Percentiles rank a stretch among this genome's conserved stretches.
phyloP scores from a whole-genome alignment of 2,797 vertebrate species.

The Lacerta bilineata region DNA sequence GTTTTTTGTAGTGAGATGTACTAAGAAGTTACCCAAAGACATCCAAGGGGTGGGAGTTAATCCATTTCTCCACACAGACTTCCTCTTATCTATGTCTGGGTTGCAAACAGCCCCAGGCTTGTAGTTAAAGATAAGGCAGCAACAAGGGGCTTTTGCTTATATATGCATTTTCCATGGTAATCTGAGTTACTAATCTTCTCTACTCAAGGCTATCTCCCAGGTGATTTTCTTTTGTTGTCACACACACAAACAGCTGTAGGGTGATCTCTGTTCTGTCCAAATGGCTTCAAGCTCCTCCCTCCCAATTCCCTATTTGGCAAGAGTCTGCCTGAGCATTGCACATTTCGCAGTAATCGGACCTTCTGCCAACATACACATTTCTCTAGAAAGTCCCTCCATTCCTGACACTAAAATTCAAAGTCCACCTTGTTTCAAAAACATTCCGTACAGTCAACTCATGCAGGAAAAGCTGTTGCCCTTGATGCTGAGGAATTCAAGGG shows the following conservation, averaged over 20 bases:
- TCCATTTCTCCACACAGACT: constrained; percentile 1
- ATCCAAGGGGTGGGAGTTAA: background rate
- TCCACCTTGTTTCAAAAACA: background rate
- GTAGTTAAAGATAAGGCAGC: constrained; percentile 30
- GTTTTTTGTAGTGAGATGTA: background rate
- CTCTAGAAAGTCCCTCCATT: background rate
- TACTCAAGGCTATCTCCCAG: constrained; percentile 31
- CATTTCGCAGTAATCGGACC: background rate
- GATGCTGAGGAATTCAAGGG: background rate
- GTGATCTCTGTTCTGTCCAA: background rate
- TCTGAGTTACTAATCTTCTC: constrained; percentile 28
- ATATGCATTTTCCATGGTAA: constrained; percentile 19
- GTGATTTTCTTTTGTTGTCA: constrained; percentile 11
- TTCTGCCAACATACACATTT: background rate
- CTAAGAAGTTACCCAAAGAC: background rate
- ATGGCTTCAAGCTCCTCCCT: background rate
- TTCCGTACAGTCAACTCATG: background rate
- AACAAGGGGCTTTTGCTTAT: constrained; percentile 40
- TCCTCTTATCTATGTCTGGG: constrained; percentile 17
- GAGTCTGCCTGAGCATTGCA: background rate
- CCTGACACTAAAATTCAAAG: background rate
- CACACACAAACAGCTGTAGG: background rate
- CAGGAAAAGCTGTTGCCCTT: background rate
- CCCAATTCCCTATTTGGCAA: background rate
- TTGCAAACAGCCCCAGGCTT: background rate